A percentile compares a stretch with the other conserved stretches of the same genome.
These are phyloP conservation scores for Heterotis niloticus DNA, from an alignment of 2,113 vertebrate genomes.

Conservation along the genomic window DNA sequence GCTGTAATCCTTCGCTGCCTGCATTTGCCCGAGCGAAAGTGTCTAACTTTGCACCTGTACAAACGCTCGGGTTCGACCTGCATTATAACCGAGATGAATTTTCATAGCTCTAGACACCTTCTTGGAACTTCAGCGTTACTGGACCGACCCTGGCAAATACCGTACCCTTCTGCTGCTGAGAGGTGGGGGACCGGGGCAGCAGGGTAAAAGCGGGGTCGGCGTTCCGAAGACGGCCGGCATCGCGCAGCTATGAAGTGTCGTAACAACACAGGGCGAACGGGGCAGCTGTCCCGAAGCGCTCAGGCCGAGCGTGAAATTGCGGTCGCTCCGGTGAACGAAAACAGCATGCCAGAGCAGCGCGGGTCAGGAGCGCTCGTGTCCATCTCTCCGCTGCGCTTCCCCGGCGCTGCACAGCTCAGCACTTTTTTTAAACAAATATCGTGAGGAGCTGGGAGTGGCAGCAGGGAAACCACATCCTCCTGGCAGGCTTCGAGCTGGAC, in stretches of 20 bases:
- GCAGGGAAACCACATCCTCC: slow-evolving; percentile 43
- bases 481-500: slow-evolving; percentile 23
- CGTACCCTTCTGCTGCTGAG: too few species aligned
- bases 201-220: background rate
- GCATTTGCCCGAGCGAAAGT: too few species aligned
- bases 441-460: slow-evolving; percentile 18
- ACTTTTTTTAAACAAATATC: slow-evolving; percentile 24
- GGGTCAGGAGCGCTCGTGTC: slow-evolving; percentile 14
- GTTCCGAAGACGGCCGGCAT: background rate
- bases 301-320: slow-evolving; percentile 37
- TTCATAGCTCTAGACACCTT: too few species aligned
- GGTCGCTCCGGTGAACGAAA: slow-evolving; percentile 42
- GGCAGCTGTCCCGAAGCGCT: slow-evolving; percentile 24
- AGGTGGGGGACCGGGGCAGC: background rate
- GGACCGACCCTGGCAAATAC: too few species aligned
- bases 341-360: slow-evolving; percentile 26
- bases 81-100: too few species aligned
- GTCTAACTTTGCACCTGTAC: too few species aligned
- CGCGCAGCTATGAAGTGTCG: background rate
- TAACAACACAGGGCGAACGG: background rate
- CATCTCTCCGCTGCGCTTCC: background rate
- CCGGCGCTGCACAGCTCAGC: slow-evolving; percentile 46
- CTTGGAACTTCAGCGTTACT: too few species aligned
- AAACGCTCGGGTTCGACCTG: too few species aligned
- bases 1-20: background rate